A percentile compares a stretch with the other conserved stretches of the same genome.
phyloP scores from a whole-genome alignment of 92 coral and sea anemone genomes.

The Parazoanthus swiftii region DNA sequence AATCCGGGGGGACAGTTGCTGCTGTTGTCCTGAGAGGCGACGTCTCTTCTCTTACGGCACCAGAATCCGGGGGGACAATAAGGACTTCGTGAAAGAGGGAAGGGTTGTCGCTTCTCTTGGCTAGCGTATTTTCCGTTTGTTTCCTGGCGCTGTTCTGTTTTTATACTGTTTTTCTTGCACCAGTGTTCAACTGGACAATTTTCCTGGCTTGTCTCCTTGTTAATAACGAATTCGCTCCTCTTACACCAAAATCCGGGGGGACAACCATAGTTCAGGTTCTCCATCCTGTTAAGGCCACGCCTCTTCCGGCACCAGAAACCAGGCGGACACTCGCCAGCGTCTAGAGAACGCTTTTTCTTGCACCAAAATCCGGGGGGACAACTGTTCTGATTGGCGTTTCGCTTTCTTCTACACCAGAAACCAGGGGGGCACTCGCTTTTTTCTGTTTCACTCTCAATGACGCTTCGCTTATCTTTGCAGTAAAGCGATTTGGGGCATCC shows the following conservation, averaged over 20 bases:
- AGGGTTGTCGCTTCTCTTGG: slow-evolving; percentile 21
- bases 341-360: slow-evolving; percentile 49
- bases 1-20: slow-evolving; percentile 62
- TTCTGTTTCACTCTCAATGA: slow-evolving; percentile 58
- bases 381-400: slow-evolving; percentile 12
- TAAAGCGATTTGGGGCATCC: slow-evolving; percentile 75
- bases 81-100: neutral
- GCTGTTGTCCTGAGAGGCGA: slow-evolving; percentile 41
- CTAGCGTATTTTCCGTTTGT: neutral
- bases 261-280: slow-evolving; percentile 31
- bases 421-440: slow-evolving; percentile 72
- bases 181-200: slow-evolving; percentile 29
- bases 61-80: slow-evolving; percentile 65
- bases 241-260: slow-evolving; percentile 65
- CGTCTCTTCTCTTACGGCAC: slow-evolving; percentile 63
- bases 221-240: slow-evolving; percentile 53
- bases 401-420: slow-evolving; percentile 74
- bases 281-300: slow-evolving; percentile 29
- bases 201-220: slow-evolving; percentile 55
- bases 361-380: slow-evolving; percentile 71
- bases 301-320: slow-evolving; percentile 60
- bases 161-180: slow-evolving; percentile 44
- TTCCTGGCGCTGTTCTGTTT: slow-evolving; percentile 43
- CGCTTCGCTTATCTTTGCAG: slow-evolving; percentile 69
- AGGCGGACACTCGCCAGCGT: slow-evolving; percentile 45